These are phyloP conservation scores for Melierax canorus DNA, from an alignment of 2,113 vertebrate genomes.

Conservation along the genomic window DNA sequence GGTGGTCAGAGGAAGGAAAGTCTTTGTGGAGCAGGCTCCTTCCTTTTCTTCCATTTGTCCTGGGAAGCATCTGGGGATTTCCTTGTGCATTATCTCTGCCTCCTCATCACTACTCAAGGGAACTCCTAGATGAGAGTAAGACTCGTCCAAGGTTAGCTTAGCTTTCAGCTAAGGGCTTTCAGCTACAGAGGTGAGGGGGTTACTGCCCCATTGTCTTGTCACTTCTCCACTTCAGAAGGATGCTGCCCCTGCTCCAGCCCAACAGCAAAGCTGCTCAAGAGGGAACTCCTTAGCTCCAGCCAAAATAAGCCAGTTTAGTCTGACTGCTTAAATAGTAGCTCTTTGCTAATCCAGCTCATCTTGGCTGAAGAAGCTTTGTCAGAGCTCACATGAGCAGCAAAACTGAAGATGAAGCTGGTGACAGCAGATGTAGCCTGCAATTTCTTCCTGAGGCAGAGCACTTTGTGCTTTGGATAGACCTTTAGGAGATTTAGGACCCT, in stretches of 20 bases:
- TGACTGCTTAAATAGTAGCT: not conserved
- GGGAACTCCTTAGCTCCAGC: not conserved
- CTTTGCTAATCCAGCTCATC: constrained; percentile 19
- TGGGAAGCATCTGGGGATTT: not conserved
- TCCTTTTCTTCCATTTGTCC: not conserved
- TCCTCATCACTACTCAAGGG: not conserved
- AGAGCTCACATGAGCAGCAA: not conserved
- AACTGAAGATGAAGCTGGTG: not conserved
- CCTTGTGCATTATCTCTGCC: not conserved
- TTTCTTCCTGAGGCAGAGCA: not conserved
- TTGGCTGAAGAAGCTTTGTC: not conserved
- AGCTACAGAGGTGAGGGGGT: not conserved
- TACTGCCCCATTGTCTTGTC: not conserved
- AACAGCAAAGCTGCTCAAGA: not conserved
- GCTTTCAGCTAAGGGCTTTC: not conserved
- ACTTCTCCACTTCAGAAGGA: not conserved
- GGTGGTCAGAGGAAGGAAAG: not conserved
- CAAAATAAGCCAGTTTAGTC: constrained; percentile 29
- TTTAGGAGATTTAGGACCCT: not conserved
- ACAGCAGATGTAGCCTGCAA: not conserved
- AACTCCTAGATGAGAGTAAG: not conserved
- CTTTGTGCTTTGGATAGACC: not conserved
- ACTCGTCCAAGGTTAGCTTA: not conserved
- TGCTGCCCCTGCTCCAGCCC: not conserved
- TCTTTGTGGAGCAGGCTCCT: not conserved